These are phyloP conservation scores for Rostratula benghalensis DNA, from an alignment of 2,113 vertebrate species.

Conservation along the genomic window DNA sequence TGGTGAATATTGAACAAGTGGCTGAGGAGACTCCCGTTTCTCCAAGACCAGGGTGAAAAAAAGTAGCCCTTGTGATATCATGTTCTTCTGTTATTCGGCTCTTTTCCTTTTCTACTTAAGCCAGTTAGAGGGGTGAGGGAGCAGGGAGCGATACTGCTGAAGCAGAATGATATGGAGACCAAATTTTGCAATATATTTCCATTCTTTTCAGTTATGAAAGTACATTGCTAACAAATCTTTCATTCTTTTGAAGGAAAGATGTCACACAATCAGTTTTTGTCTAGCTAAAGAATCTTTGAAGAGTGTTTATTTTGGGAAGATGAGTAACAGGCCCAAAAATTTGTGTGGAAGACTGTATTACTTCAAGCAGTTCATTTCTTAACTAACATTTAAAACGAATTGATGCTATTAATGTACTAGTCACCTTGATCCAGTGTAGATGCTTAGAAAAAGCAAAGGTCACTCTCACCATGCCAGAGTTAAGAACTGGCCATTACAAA, in stretches of 20 bases:
- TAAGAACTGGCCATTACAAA: background rate
- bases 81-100: background rate
- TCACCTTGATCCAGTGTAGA: background rate
- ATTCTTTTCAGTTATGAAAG: background rate
- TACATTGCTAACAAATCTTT: background rate
- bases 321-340: background rate
- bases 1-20: background rate
- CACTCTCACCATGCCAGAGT: background rate
- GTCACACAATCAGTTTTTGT: background rate
- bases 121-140: background rate
- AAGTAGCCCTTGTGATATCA: background rate
- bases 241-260: background rate
- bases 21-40: background rate
- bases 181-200: background rate
- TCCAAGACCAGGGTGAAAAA: background rate
- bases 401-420: background rate
- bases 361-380: background rate
- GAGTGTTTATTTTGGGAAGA: background rate
- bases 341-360: background rate
- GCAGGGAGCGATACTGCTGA: background rate
- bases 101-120: background rate
- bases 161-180: background rate
- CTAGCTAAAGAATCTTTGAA: background rate
- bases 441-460: background rate
- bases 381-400: background rate